Percentiles rank a stretch among this genome's conserved stretches.
These are phyloP conservation scores for Synanthedon vespiformis DNA, from an alignment of 2,888 invertebrate species.

Conservation along the genomic window DNA sequence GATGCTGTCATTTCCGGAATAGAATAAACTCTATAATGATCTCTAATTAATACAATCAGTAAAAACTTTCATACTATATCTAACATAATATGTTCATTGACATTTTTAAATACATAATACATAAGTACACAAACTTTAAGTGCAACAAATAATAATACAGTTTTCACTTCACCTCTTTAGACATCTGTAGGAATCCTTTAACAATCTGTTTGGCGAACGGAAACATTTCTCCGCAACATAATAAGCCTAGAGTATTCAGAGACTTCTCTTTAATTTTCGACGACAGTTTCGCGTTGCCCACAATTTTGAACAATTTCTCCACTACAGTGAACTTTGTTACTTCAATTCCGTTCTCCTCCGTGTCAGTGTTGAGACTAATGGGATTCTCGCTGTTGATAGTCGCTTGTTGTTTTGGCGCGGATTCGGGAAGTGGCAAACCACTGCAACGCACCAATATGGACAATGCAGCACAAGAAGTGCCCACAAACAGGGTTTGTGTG, in stretches of 20 bases:
- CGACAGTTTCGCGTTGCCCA: slow-evolving; percentile 77
- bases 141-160: background rate
- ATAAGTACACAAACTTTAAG: no score
- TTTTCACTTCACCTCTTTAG: slow-evolving; percentile 75
- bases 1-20: background rate
- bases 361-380: slow-evolving; percentile 33
- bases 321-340: slow-evolving; percentile 78
- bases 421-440: slow-evolving; percentile 74
- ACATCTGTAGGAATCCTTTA: slow-evolving; percentile 80
- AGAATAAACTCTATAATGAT: background rate
- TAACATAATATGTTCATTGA: no score
- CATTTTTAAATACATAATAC: background rate
- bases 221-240: slow-evolving; percentile 86
- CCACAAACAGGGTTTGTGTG: slow-evolving; percentile 72
- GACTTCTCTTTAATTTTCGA: slow-evolving; percentile 83
- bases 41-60: no score
- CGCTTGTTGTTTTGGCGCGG: slow-evolving; percentile 44
- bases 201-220: slow-evolving; percentile 79
- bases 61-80: no score
- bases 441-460: slow-evolving; percentile 78
- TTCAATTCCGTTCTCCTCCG: slow-evolving; percentile 26
- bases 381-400: slow-evolving; percentile 41
- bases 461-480: slow-evolving; percentile 77
- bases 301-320: slow-evolving; percentile 76
- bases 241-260: slow-evolving; percentile 79